These are phyloP conservation scores for Chironomus tepperi DNA, from an alignment of 1,140 invertebrate genomes.

Conservation along the genomic window DNA sequence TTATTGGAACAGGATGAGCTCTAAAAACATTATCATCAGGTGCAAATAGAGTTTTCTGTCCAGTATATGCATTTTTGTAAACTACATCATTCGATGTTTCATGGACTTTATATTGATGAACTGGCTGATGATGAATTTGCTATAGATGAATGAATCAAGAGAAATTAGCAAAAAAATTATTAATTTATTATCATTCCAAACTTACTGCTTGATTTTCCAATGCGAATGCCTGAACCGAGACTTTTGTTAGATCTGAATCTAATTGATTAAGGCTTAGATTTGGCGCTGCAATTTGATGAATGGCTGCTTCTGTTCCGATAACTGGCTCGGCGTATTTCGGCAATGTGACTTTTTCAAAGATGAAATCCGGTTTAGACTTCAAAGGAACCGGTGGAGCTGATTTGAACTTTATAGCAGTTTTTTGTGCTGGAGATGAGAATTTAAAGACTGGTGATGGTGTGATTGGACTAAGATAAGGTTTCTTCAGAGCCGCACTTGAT, in stretches of 20 bases:
- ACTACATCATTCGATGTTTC: slow-evolving; percentile 42
- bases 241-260: slow-evolving; percentile 26
- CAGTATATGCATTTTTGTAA: slow-evolving; percentile 36
- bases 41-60: slow-evolving; percentile 41
- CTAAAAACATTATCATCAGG: slow-evolving; percentile 43
- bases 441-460: neutral
- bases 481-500: neutral
- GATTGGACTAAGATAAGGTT: neutral
- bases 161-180: neutral
- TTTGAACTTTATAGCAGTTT: slow-evolving; percentile 22
- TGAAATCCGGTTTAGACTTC: neutral
- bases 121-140: neutral
- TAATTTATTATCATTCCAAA: neutral
- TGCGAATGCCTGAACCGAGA: neutral
- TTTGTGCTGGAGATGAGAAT: slow-evolving; percentile 10
- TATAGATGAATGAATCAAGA: slow-evolving; percentile 27
- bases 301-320: slow-evolving; percentile 43
- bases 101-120: slow-evolving; percentile 41
- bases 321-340: neutral
- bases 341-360: neutral
- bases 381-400: neutral
- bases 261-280: slow-evolving; percentile 48
- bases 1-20: slow-evolving; percentile 37
- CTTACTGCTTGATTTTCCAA: slow-evolving; percentile 18
- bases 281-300: slow-evolving; percentile 73